Evolutionary conservation across 1,140 invertebrate species (phyloP), one percentile per base, ranked within the genome.

Genomic region (Sarcophaga bullata): DNA sequence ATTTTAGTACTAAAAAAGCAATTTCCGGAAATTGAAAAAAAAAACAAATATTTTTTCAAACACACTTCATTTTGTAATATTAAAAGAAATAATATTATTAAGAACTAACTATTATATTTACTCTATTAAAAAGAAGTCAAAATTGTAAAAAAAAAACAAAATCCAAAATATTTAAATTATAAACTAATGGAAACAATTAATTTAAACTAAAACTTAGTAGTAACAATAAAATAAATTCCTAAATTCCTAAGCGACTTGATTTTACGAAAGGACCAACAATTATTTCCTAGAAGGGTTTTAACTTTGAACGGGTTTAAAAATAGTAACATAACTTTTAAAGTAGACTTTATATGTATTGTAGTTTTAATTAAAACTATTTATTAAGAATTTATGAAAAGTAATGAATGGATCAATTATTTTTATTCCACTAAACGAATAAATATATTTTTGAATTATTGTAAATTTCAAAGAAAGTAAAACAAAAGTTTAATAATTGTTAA

Each of bases 201-300:
- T 68, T 50, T 19, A 78, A 78, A 52, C 11, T 78, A 50, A 49
- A 72, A 72, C 9, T 75, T 75, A 75, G 15, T 37, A 75, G 4
- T 48, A 17, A 48, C 47, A 48, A 5, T 48, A 15, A 75, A 50
- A 17, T 17, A 78, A 50, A 78, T 8, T 48, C 37, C n/a, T 17
- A 78, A 50, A 17, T 15, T n/a, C n/a, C n/a, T 50, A 19, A 17
- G 75, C n/a, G 75, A 78, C 49, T 78, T 78, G 75, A 78, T 19
- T n/a, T 25, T 54, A 81, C 80, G 80, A 62, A 81, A 52, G 80
- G 80, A 81, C 80, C 80, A 81, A 81, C 10, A 76, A 76, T 47
- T 47, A 76, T 76, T 50, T 47, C 48, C 75, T 50, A 78, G 49
- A 78, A 50, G 50, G 75, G 15, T 78, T 76, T 78, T 17, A 58